Evolutionary conservation across 1,140 invertebrate species (phyloP).

Genomic region (Oedothorax gibbosus): DNA sequence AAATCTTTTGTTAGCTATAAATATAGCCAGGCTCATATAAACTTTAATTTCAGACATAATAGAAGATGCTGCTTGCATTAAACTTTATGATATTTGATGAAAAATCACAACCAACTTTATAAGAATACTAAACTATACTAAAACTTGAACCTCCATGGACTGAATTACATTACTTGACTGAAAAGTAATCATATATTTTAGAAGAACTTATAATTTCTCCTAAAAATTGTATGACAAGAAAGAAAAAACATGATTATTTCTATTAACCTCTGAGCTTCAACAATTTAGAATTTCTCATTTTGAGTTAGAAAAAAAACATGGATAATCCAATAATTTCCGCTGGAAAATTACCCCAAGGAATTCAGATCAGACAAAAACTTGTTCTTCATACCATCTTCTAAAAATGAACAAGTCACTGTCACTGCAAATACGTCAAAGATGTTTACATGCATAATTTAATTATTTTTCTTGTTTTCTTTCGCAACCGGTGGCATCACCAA

Average conservation of each 20-base stretch:
- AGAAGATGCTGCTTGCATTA: too few relatives aligned
- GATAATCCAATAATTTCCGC: conserved; percentile 2
- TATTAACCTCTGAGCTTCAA: conserved; percentile 13
- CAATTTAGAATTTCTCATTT: neutral
- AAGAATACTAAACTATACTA: neutral
- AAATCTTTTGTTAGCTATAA: too few relatives aligned
- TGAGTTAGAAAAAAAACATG: neutral
- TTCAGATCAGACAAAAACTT: conserved; percentile 1
- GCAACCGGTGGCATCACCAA: conserved; percentile 8
- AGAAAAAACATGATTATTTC: conserved; percentile 30
- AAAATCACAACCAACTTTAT: too few relatives aligned
- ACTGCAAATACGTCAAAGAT: neutral
- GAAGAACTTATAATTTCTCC: conserved; percentile 15
- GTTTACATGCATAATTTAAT: conserved; percentile 26
- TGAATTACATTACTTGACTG: conserved; percentile 3
- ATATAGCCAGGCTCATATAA: too few relatives aligned
- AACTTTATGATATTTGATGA: too few relatives aligned
- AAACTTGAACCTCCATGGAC: neutral
- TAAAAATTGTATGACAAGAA: neutral
- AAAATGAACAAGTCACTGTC: neutral
- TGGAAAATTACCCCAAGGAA: conserved; percentile 17
- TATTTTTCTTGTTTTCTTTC: conserved; percentile 12
- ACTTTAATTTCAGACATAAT: too few relatives aligned
- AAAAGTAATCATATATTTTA: conserved; percentile 12
- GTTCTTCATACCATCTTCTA: neutral